Conservation (phyloP, 2,113 vertebrate species). For the Cryptomyrus ogoouensis region DNA sequence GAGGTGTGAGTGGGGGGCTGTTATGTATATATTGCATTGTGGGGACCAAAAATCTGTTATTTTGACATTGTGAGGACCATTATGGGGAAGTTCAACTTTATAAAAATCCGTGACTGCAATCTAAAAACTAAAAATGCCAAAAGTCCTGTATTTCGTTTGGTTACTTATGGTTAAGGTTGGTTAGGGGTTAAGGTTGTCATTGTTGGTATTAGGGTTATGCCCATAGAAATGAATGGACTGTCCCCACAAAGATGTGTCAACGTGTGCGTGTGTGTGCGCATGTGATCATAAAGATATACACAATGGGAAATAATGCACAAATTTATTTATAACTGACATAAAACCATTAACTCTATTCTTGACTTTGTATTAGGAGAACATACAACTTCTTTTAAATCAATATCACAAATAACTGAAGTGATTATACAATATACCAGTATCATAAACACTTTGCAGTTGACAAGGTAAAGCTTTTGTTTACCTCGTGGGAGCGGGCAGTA, state of each 20-base stretch:
- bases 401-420: neutral
- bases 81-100: neutral
- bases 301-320: neutral
- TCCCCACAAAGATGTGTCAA: neutral
- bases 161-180: neutral
- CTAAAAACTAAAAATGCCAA: neutral
- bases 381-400: neutral
- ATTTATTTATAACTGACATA: neutral
- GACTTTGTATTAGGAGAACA: neutral
- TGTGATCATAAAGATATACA: neutral
- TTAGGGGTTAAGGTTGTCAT: neutral
- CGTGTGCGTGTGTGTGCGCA: no score
- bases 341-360: neutral
- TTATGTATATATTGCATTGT: neutral
- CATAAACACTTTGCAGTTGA: neutral
- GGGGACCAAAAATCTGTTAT: neutral
- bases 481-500: neutral
- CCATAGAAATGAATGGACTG: neutral
- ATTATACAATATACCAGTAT: neutral
- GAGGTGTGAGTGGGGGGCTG: neutral
- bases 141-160: neutral
- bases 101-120: neutral
- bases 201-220: neutral
- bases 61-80: neutral
- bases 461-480: neutral